phyloP scores from a whole-genome alignment of 2,888 invertebrate genomes.

The Sarcophaga subvicina region DNA sequence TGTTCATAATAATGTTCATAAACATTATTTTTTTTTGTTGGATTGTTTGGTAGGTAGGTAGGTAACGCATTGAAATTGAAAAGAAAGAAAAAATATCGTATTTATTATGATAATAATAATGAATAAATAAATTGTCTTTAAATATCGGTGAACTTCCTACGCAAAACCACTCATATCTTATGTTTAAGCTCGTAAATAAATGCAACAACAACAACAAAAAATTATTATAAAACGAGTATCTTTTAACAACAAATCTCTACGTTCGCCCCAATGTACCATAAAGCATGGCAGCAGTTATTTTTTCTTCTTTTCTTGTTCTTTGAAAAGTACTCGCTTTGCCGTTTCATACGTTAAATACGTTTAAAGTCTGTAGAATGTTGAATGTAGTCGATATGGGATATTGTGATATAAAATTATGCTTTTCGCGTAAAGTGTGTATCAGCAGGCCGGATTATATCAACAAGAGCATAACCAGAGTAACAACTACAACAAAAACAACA shows the following conservation, averaged over 20 bases:
- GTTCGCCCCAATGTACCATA: constrained; percentile 10
- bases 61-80: neutral
- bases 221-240: neutral
- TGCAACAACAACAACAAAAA: constrained; percentile 9
- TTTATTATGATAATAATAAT: neutral
- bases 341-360: neutral
- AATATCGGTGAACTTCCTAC: constrained; percentile 66
- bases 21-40: constrained; percentile 28
- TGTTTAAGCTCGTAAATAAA: constrained; percentile 58
- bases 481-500: constrained; percentile 35
- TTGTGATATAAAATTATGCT: neutral
- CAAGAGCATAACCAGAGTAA: constrained; percentile 18
- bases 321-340: neutral
- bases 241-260: constrained; percentile 30
- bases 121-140: constrained; percentile 57
- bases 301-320: no score
- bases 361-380: neutral
- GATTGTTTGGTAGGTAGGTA: no score
- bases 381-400: neutral
- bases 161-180: constrained; percentile 60
- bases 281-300: neutral
- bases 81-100: constrained; percentile 25
- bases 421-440: constrained; percentile 20
- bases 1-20: constrained; percentile 7
- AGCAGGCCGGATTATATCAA: constrained; percentile 35